Evolutionary conservation across 2,888 invertebrate genomes (phyloP).

Genomic region (Syrista parreyssii): DNA sequence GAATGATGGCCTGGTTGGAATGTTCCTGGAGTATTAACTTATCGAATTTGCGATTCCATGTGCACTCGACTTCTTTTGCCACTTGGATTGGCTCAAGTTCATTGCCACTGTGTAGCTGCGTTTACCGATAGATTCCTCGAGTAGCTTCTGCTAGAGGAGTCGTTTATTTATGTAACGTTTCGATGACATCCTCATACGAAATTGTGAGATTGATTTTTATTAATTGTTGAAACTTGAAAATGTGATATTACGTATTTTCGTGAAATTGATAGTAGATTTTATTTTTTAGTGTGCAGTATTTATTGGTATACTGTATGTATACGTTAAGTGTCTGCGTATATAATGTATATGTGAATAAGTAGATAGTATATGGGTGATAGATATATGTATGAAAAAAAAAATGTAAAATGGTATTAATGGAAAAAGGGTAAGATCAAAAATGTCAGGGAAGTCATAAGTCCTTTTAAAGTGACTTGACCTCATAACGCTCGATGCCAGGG

Average conservation of each 20-base stretch:
- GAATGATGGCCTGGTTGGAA: neutral
- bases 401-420: neutral
- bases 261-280: neutral
- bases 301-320: neutral
- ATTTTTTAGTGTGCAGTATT: neutral
- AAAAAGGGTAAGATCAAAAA: neutral
- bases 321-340: neutral
- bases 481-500: neutral
- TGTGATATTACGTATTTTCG: neutral
- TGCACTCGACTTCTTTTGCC: neutral
- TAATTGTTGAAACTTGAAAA: neutral
- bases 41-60: neutral
- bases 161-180: neutral
- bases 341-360: too few relatives aligned
- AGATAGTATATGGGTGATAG: neutral
- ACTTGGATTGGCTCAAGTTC: neutral
- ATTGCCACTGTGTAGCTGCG: neutral
- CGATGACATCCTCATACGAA: too few relatives aligned
- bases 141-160: neutral
- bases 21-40: neutral
- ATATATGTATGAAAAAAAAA: neutral
- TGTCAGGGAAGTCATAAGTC: neutral
- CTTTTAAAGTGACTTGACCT: neutral
- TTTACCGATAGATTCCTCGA: neutral
- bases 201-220: neutral